Evolutionary conservation across 2,797 vertebrate genomes (phyloP), one percentile per base, ranked within the genome.

Genomic region (Epinephelus coioides): DNA sequence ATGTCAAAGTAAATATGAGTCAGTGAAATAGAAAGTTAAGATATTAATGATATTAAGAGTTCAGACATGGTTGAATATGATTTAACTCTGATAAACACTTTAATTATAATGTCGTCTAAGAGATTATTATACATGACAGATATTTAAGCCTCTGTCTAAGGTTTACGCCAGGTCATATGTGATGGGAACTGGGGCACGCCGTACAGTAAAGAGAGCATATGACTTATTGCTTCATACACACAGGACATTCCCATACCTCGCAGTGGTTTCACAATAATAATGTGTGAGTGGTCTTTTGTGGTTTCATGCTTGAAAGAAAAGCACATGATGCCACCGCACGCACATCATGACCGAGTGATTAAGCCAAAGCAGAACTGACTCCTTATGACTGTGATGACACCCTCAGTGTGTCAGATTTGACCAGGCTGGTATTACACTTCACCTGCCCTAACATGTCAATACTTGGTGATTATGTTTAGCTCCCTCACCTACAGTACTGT

Each of bases 151-250:
- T 67, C 73, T 17, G 46, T 61, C 0, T 3, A 40, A 60, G 67
- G 78, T 86, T 89, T 88, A 86, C 6, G 21, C 19, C 44, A 54
- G 80, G 82, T 84, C 85, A 84, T 66, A 25, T 69, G 71, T 69
- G 74, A 81, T 84, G 76, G 84, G 83, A 91, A 93, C 62, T 88
- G 84, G 81, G 65, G 59, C 82, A 69, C 3, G 3, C 27, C 25
- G 50, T 85, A 86, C 86, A 90, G 87, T 92, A 68, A 79, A 84
- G 43, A 79, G 55, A 88, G 70, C 86, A 88, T 80, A 79, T 93
- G 92, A 93, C 89, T 89, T 86, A 71, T 78, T 86, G 82, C 68
- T 56, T 69, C 75, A 69, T 78, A 30, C 70, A 72, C 74, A 50
- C 61, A 83, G 76, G 89, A 86, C 78, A 79, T 88, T 86, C 84